Conservation (phyloP, 2,797 vertebrate species). For the Chiloscyllium punctatum region DNA sequence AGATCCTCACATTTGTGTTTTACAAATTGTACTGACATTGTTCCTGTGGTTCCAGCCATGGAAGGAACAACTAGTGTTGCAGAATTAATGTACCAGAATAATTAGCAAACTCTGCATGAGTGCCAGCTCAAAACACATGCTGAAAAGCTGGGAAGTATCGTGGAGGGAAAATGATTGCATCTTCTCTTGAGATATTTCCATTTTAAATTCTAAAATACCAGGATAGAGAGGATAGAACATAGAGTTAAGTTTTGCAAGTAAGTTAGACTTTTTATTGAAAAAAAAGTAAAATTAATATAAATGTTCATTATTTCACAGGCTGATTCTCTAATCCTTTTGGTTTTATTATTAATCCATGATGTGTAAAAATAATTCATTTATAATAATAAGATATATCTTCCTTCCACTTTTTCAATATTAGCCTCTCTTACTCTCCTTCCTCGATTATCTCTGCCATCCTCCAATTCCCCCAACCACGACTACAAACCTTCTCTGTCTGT, state of each 20-base stretch:
- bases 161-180: neutral
- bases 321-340: neutral
- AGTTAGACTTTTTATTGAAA: neutral
- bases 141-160: neutral
- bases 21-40: constrained; percentile 31
- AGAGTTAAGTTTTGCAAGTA: neutral
- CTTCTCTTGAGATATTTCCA: neutral
- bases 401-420: neutral
- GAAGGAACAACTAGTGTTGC: constrained; percentile 1
- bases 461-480: no score
- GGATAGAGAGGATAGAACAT: neutral
- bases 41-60: constrained; percentile 25
- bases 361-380: neutral
- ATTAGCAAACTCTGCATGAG: constrained; percentile 33
- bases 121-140: neutral
- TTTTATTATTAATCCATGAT: neutral
- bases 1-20: constrained; percentile 25
- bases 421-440: neutral
- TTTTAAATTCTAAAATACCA: neutral
- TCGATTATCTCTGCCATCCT: neutral
- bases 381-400: neutral
- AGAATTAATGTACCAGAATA: constrained; percentile 20
- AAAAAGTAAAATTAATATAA: neutral
- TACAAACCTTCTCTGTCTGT: neutral
- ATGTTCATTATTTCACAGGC: neutral